Percentiles rank a stretch among this genome's conserved stretches.
Conservation (phyloP, 2,888 invertebrate species). For the Drosophila paranaensis region DNA sequence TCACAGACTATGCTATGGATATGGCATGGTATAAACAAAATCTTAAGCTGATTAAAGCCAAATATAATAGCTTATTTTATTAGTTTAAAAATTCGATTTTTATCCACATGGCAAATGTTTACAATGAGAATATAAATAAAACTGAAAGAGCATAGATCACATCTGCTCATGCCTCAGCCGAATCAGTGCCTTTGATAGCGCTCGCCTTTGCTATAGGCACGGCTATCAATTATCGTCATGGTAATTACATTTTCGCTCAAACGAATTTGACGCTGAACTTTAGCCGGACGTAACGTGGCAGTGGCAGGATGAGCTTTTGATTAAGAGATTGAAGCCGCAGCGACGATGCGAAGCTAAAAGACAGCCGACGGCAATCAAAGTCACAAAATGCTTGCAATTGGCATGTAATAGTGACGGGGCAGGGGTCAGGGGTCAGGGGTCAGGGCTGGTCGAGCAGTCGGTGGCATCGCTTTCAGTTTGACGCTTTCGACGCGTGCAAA, state of each 20-base stretch:
- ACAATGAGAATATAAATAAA: no score
- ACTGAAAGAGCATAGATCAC: no score
- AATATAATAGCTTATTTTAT: no score
- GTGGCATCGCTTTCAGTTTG: conserved; percentile 39
- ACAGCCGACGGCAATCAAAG: conserved; percentile 56
- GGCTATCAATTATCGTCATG: background rate
- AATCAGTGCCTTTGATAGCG: background rate
- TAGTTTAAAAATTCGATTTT: no score
- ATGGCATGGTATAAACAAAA: no score
- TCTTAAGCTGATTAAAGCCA: no score
- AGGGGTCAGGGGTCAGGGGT: conserved; percentile 1
- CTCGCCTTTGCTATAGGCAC: no score
- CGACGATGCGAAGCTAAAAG: conserved; percentile 5
- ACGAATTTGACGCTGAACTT: background rate
- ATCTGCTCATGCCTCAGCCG: background rate
- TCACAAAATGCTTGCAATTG: conserved; percentile 67
- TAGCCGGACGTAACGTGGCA: background rate
- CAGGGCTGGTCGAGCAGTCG: background rate
- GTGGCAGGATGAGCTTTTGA: conserved; percentile 23
- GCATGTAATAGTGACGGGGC: conserved; percentile 46
- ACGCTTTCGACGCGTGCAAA: conserved; percentile 54
- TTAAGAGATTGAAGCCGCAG: conserved; percentile 29
- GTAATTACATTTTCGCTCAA: background rate
- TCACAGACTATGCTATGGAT: no score
- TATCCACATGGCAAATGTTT: no score